A percentile compares a stretch with the other conserved stretches of the same genome.
phyloP scores from a whole-genome alignment of 1,140 invertebrate species.

The Conus betulinus region DNA sequence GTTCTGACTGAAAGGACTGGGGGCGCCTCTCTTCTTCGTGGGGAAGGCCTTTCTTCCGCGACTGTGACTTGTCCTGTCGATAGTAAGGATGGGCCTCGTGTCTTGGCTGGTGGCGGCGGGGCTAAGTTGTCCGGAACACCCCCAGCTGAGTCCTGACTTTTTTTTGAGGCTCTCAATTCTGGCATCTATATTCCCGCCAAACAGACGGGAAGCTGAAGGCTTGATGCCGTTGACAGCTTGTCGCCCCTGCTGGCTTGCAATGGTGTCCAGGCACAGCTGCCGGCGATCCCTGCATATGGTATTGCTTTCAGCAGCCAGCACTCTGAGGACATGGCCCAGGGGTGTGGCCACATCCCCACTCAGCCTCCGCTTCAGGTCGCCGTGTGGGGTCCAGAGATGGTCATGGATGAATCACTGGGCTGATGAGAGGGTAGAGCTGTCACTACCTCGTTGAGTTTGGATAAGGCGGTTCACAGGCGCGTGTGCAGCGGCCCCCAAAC shows the following conservation, averaged over 20 bases:
- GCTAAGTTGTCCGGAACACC: not conserved
- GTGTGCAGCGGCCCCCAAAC: not conserved
- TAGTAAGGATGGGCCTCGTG: not conserved
- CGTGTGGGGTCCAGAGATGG: not conserved
- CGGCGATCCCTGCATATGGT: not conserved
- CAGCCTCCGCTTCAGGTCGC: not conserved
- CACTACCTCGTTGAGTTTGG: not conserved
- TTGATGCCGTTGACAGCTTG: not conserved
- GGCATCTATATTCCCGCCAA: not conserved
- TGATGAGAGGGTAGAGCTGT: not conserved
- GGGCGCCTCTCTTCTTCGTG: not conserved
- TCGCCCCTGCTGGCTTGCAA: not conserved
- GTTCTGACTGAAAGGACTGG: not conserved
- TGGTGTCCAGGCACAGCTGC: not conserved
- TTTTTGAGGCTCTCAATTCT: not conserved
- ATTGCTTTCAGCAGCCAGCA: not conserved
- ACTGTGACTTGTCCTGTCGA: too few species aligned
- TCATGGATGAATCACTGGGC: not conserved
- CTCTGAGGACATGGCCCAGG: not conserved
- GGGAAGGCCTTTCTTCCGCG: too few species aligned
- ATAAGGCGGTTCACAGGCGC: not conserved
- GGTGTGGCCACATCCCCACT: not conserved
- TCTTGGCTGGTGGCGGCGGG: not conserved
- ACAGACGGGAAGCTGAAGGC: not conserved
- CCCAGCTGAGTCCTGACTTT: not conserved